phyloP scores from a whole-genome alignment of 2,888 invertebrate genomes.

The Cryptocheilus praepositus region DNA sequence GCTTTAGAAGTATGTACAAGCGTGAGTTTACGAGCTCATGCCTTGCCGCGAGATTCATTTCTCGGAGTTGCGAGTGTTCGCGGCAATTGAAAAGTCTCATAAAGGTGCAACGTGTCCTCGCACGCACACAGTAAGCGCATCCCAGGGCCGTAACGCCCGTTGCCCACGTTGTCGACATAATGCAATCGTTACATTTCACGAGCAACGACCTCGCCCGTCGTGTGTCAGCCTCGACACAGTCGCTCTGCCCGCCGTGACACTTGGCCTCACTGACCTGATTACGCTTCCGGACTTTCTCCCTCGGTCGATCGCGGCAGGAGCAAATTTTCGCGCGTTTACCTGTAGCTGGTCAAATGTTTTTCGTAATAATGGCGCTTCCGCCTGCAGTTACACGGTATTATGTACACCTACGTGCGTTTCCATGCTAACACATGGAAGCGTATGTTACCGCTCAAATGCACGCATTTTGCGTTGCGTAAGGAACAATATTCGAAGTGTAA shows the following conservation, averaged over 20 bases:
- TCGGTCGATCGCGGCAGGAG: conserved; percentile 9
- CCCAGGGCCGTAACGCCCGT: background rate
- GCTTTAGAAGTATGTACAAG: too few species aligned
- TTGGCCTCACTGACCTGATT: conserved; percentile 34
- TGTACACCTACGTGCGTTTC: too few species aligned
- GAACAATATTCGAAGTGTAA: too few species aligned
- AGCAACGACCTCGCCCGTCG: conserved; percentile 33
- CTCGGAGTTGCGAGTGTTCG: too few species aligned
- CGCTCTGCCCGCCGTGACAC: conserved; percentile 16
- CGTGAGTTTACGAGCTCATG: too few species aligned
- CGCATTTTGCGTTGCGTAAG: too few species aligned
- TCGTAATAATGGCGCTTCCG: too few species aligned
- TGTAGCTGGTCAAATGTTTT: too few species aligned
- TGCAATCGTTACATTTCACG: conserved; percentile 32
- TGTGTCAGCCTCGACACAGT: background rate
- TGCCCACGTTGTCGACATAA: conserved; percentile 3
- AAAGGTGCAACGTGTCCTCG: background rate
- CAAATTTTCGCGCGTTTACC: background rate
- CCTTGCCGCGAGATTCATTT: conserved; percentile 4
- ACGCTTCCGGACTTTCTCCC: conserved; percentile 18
- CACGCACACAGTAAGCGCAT: background rate
- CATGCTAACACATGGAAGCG: too few species aligned
- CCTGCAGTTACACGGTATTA: too few species aligned
- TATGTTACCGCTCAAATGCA: too few species aligned
- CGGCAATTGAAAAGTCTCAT: too few species aligned